These are phyloP conservation scores for Latrodectus geometricus DNA, from an alignment of 1,140 invertebrate genomes.

Conservation along the genomic window DNA sequence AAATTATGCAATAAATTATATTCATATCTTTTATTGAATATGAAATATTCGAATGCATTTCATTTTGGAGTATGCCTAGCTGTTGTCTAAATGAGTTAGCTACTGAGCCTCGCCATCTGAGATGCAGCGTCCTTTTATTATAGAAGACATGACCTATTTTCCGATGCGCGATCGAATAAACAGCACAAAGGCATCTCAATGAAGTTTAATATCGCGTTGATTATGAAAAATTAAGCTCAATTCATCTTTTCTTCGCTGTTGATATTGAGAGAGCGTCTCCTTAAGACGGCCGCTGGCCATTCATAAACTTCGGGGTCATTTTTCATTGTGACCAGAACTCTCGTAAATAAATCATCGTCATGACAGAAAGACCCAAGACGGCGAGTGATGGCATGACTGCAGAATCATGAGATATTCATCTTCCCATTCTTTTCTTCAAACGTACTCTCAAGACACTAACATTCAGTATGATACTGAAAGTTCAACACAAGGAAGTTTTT, in stretches of 20 bases:
- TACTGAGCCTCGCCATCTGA: not conserved
- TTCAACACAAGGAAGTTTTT: not conserved
- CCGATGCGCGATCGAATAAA: not conserved
- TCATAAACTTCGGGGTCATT: not conserved
- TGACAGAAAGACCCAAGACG: no score
- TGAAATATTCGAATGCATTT: no score
- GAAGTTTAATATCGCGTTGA: not conserved
- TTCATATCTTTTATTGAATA: no score
- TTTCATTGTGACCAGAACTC: not conserved
- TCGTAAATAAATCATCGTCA: no score
- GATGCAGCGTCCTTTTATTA: not conserved
- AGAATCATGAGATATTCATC: no score
- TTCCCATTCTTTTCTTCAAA: no score
- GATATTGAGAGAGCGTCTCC: not conserved
- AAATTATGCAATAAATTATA: no score
- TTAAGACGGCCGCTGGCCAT: not conserved
- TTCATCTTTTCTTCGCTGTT: not conserved
- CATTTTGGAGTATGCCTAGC: no score
- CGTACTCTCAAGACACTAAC: not conserved
- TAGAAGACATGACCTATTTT: not conserved
- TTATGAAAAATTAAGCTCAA: not conserved
- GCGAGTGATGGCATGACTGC: no score
- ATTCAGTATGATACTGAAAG: not conserved
- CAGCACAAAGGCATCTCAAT: not conserved
- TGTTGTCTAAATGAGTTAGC: no score